phyloP scores from a whole-genome alignment of 2,888 invertebrate species.

The Dasysyrphus albostriatus region DNA sequence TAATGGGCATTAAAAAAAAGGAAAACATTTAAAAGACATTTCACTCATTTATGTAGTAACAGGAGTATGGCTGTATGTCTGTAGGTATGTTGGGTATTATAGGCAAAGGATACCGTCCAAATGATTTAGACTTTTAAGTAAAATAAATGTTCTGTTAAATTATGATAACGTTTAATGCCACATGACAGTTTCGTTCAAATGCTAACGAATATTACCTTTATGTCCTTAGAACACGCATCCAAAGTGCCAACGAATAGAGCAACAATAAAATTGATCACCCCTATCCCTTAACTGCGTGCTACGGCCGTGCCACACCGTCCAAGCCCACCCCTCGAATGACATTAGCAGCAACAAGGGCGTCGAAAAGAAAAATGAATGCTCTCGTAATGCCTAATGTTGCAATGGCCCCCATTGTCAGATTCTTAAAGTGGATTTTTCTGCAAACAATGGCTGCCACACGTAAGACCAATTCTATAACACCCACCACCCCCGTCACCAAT shows the following conservation, averaged over 20 bases:
- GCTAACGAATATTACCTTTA: conserved; percentile 69
- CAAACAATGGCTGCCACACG: conserved; percentile 64
- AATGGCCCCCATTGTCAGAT: conserved; percentile 51
- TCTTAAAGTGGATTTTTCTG: conserved; percentile 43
- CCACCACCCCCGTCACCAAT: not conserved
- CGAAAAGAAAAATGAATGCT: conserved; percentile 43
- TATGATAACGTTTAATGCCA: conserved; percentile 78
- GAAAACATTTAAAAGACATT: conserved; percentile 8
- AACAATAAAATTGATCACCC: conserved; percentile 62
- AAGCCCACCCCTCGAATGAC: not conserved
- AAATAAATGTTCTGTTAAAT: conserved; percentile 78
- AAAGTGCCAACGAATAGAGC: conserved; percentile 59
- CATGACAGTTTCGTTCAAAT: conserved; percentile 76
- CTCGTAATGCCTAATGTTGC: conserved; percentile 70
- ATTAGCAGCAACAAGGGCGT: conserved; percentile 38
- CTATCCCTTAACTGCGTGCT: not conserved
- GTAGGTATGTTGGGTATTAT: not conserved
- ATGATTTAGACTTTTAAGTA: conserved; percentile 70
- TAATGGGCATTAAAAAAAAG: conserved; percentile 8
- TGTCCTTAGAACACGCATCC: conserved; percentile 69
- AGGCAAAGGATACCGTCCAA: conserved; percentile 22
- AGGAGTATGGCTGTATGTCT: too few species aligned
- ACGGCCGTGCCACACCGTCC: not conserved
- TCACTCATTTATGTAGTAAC: not conserved
- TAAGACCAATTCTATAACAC: conserved; percentile 28